Conservation (phyloP, 2,797 vertebrate species). For the Dromococcyx pavoninus region DNA sequence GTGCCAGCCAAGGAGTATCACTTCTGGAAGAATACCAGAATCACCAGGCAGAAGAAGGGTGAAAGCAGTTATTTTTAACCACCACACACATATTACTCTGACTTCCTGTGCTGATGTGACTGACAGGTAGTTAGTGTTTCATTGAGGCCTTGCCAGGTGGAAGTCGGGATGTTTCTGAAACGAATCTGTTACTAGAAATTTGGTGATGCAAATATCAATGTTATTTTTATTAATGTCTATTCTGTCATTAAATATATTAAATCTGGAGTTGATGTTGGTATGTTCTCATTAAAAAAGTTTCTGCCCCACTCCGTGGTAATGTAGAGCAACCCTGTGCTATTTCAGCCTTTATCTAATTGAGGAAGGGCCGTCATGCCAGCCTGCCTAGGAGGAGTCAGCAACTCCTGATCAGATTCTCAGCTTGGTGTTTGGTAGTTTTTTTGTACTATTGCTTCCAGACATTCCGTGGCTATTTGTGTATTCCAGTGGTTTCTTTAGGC, state of each 20-base stretch:
- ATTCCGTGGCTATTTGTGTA: fast-evolving
- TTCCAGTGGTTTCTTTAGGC: neutral
- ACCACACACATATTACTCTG: neutral
- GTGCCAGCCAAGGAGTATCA: fast-evolving
- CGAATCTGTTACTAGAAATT: neutral
- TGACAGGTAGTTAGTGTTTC: neutral
- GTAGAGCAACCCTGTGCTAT: neutral
- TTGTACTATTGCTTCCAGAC: neutral
- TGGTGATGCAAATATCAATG: fast-evolving
- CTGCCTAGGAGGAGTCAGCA: neutral
- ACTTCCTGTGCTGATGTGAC: neutral
- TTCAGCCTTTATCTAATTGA: neutral
- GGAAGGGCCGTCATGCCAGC: neutral
- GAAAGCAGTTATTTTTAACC: neutral
- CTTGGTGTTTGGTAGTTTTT: neutral
- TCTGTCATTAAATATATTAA: neutral
- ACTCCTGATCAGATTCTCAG: fast-evolving
- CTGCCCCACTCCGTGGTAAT: fast-evolving
- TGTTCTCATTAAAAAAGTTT: neutral
- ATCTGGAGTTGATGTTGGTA: neutral
- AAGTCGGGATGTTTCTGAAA: neutral
- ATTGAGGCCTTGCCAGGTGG: neutral
- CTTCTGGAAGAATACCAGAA: neutral
- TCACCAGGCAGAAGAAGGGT: neutral
- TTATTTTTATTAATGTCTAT: neutral